Percentiles rank a stretch among this genome's conserved stretches.
Conservation (phyloP, 2,797 vertebrate genomes). For the Lemur catta region DNA sequence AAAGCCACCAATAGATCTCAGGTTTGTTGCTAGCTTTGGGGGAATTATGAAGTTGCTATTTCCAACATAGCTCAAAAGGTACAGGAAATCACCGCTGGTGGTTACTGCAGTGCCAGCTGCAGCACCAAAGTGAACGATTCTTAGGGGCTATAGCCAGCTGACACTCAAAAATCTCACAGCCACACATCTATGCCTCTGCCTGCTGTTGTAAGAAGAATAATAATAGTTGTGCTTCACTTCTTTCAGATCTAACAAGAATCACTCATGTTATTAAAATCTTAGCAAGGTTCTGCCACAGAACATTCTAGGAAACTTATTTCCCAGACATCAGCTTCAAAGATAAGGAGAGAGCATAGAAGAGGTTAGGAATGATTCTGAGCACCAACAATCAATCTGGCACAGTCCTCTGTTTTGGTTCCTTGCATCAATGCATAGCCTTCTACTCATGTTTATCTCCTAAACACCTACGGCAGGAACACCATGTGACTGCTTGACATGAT, state of each 20-base stretch:
- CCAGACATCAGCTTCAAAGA: not conserved
- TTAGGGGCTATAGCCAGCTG: not conserved
- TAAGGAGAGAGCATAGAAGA: not conserved
- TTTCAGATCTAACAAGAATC: not conserved
- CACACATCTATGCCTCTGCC: not conserved
- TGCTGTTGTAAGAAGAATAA: not conserved
- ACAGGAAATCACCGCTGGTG: conserved; percentile 14
- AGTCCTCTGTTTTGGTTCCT: not conserved
- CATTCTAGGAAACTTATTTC: not conserved
- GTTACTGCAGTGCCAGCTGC: not conserved
- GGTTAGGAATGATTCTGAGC: not conserved
- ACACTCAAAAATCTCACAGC: not conserved
- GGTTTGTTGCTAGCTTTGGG: conserved; percentile 13
- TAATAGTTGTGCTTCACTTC: not conserved
- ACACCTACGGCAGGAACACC: not conserved
- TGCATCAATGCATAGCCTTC: rapidly evolving
- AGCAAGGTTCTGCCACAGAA: not conserved
- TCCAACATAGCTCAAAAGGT: conserved; percentile 25
- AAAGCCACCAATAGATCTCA: conserved; percentile 21
- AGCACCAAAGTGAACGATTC: not conserved
- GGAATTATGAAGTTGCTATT: conserved; percentile 54
- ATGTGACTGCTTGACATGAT: not conserved
- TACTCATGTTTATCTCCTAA: not conserved
- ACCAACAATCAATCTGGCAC: not conserved
- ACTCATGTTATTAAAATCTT: not conserved